A percentile compares a stretch with the other conserved stretches of the same genome.
Evolutionary conservation across 2,888 invertebrate species (phyloP).

Genomic region (Coenonympha glycerion): DNA sequence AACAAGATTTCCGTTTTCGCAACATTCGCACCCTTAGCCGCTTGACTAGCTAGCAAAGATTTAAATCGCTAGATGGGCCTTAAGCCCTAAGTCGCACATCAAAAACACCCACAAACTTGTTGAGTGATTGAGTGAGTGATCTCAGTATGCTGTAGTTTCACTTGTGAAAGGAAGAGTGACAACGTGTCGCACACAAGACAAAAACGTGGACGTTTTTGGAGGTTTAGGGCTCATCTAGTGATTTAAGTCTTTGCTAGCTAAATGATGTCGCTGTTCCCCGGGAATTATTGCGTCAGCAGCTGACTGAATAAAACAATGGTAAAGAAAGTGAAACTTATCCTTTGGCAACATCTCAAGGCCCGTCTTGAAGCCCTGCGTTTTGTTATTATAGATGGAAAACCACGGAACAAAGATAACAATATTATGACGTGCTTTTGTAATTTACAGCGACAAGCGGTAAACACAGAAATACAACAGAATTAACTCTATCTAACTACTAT

Average conservation of each 20-base stretch:
- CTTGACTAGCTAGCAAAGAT: slow-evolving; percentile 30
- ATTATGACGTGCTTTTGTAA: slow-evolving; percentile 1
- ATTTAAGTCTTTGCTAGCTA: too few relatives aligned
- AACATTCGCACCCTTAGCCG: slow-evolving; percentile 63
- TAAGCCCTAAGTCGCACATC: too few relatives aligned
- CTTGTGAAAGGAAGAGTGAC: too few relatives aligned
- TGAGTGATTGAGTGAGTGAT: too few relatives aligned
- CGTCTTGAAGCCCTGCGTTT: neutral
- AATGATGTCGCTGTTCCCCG: slow-evolving; percentile 42
- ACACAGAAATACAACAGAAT: too few relatives aligned
- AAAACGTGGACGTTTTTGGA: too few relatives aligned
- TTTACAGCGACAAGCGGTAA: neutral
- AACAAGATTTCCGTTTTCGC: slow-evolving; percentile 76
- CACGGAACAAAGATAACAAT: slow-evolving; percentile 7
- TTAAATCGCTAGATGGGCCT: too few relatives aligned
- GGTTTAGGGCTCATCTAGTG: too few relatives aligned
- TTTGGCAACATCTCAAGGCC: slow-evolving; percentile 7
- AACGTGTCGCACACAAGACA: too few relatives aligned
- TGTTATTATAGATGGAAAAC: neutral
- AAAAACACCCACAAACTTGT: too few relatives aligned
- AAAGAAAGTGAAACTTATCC: slow-evolving; percentile 6
- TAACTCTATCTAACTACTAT: too few relatives aligned
- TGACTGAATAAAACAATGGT: slow-evolving; percentile 7
- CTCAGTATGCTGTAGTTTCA: too few relatives aligned
- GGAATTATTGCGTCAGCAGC: slow-evolving; percentile 48